A percentile compares a stretch with the other conserved stretches of the same genome.
Conservation (phyloP, 1,140 invertebrate species). For the Littorina saxatilis region DNA sequence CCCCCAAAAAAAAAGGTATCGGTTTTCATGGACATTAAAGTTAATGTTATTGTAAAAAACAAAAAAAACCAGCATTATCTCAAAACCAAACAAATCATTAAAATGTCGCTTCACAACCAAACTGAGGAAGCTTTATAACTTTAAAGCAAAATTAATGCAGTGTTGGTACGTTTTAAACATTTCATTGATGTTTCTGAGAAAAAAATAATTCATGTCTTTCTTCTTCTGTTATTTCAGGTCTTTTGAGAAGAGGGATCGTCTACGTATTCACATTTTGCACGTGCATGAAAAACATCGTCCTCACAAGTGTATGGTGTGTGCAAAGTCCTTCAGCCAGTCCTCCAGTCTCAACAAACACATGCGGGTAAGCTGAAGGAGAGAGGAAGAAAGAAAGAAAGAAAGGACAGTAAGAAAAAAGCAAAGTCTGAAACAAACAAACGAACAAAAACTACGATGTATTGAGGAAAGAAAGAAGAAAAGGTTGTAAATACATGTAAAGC, state of each 20-base stretch:
- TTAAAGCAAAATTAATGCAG: too few species aligned
- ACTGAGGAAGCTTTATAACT: not conserved
- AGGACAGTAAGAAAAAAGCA: too few species aligned
- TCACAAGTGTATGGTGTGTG: conserved; percentile 78
- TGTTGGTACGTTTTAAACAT: too few species aligned
- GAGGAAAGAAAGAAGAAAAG: too few species aligned
- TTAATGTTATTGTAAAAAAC: too few species aligned
- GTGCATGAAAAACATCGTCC: conserved; percentile 79
- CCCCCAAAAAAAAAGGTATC: not conserved
- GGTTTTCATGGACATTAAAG: too few species aligned
- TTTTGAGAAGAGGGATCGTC: conserved; percentile 78
- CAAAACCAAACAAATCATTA: not conserved
- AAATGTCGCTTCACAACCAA: not conserved
- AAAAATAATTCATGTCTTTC: not conserved
- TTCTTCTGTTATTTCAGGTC: conserved; percentile 71
- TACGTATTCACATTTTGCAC: conserved; percentile 79
- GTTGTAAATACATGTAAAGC: too few species aligned
- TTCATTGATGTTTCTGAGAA: not conserved
- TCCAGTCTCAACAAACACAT: conserved; percentile 78
- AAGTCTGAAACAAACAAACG: too few species aligned
- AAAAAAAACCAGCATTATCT: not conserved
- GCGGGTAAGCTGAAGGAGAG: conserved; percentile 62
- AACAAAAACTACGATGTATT: too few species aligned
- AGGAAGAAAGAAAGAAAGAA: too few species aligned
- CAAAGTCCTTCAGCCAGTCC: conserved; percentile 79